A percentile compares a stretch with the other conserved stretches of the same genome.
Conservation (phyloP, 2,113 vertebrate species). For the Bambusicola thoracicus region DNA sequence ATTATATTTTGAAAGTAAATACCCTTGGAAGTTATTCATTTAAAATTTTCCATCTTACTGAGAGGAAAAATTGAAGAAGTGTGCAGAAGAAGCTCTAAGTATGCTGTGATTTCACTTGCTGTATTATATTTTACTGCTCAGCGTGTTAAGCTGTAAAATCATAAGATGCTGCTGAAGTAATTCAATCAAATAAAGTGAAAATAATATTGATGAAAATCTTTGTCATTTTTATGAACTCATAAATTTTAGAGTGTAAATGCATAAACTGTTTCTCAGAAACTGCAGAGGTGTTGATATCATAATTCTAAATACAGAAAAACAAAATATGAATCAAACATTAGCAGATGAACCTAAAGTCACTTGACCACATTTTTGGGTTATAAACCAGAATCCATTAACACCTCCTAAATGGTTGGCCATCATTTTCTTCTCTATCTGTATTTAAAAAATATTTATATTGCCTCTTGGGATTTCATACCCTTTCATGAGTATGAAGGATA, state of each 20-base stretch:
- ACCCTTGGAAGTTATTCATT: background rate
- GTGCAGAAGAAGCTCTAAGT: background rate
- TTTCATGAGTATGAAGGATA: background rate
- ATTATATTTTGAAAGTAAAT: background rate
- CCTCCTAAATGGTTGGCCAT: background rate
- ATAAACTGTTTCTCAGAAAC: constrained; percentile 3
- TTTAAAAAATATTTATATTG: background rate
- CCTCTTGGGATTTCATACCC: background rate
- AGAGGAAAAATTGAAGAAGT: background rate
- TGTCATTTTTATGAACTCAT: constrained; percentile 66
- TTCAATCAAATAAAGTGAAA: constrained; percentile 70
- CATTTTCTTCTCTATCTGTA: background rate
- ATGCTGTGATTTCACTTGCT: background rate
- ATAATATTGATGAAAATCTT: constrained; percentile 57
- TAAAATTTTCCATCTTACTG: background rate
- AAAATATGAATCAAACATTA: background rate
- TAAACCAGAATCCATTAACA: background rate
- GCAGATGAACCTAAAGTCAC: background rate
- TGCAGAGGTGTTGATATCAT: background rate
- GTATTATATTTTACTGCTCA: constrained; percentile 12
- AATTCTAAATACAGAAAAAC: constrained; percentile 40
- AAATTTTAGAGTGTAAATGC: constrained; percentile 55
- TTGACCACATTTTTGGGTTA: background rate
- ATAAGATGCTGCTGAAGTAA: constrained; percentile 39
- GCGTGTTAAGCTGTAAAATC: constrained; percentile 50